Evolutionary conservation across 2,113 vertebrate species (phyloP).

Genomic region (Phalacrocorax brasilianus): DNA sequence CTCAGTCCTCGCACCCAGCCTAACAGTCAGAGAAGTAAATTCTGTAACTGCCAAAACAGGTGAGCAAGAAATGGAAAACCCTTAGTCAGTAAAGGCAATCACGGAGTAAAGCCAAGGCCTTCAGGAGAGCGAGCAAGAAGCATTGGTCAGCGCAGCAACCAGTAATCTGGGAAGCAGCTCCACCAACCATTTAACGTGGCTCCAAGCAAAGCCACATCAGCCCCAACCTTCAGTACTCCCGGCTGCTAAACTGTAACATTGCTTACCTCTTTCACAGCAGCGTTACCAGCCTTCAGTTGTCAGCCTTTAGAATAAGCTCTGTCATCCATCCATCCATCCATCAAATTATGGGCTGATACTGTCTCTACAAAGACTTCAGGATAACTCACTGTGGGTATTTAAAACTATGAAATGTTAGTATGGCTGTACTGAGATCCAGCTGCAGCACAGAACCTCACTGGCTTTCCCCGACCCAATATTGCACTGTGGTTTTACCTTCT

Average conservation of each 20-base stretch:
- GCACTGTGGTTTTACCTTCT: not conserved
- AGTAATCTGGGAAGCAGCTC: not conserved
- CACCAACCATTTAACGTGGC: not conserved
- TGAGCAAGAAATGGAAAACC: not conserved
- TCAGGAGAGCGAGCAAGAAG: not conserved
- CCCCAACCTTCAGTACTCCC: too few relatives aligned
- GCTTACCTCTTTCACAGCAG: not conserved
- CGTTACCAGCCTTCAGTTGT: not conserved
- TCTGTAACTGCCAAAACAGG: not conserved
- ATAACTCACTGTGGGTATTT: not conserved
- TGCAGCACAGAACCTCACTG: not conserved
- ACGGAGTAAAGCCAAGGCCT: not conserved
- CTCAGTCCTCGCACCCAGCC: too few relatives aligned
- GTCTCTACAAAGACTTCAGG: not conserved
- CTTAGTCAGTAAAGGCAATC: not conserved
- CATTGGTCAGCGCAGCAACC: not conserved
- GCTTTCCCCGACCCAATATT: not conserved
- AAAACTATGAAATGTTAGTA: not conserved
- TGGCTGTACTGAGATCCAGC: not conserved
- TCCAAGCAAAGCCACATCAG: not conserved
- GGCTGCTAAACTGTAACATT: fast-evolving
- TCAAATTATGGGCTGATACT: not conserved
- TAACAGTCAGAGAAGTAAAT: not conserved
- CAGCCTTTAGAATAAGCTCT: not conserved
- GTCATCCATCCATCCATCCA: not conserved